Percentiles rank a stretch among this genome's conserved stretches.
These are phyloP conservation scores for Paelopatides confundens DNA, from an alignment of 53 echinoderm and acorn worm genomes.

Conservation along the genomic window DNA sequence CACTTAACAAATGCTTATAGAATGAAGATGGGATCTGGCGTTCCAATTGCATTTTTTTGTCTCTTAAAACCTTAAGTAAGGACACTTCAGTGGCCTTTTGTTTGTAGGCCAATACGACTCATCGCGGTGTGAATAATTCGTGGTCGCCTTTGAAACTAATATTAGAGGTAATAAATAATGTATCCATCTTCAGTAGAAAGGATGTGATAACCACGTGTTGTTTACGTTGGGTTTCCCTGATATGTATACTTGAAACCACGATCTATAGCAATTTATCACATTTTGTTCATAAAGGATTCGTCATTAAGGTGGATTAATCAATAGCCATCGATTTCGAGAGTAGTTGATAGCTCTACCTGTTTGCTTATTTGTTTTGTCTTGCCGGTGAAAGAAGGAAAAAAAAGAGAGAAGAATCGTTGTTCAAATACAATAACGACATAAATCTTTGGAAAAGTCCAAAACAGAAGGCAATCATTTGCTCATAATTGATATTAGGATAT, in stretches of 20 bases:
- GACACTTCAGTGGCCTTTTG: not conserved
- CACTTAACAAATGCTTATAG: constrained; percentile 8
- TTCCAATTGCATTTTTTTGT: not conserved
- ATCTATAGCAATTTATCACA: not conserved
- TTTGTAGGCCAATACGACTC: not conserved
- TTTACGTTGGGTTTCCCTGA: not conserved
- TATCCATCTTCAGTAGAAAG: not conserved
- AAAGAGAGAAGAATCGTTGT: too few species aligned
- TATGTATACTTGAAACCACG: not conserved
- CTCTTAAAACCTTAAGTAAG: not conserved
- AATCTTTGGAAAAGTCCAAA: too few species aligned
- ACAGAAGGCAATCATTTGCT: too few species aligned
- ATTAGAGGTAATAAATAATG: not conserved
- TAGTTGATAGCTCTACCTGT: too few species aligned
- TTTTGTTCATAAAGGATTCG: not conserved
- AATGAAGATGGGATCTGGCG: not conserved
- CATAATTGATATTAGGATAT: too few species aligned
- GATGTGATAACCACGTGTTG: not conserved
- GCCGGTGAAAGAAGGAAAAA: too few species aligned
- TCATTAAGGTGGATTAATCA: not conserved
- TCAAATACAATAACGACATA: too few species aligned
- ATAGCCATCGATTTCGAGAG: too few species aligned
- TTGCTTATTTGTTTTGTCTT: too few species aligned
- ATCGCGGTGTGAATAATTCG: not conserved
- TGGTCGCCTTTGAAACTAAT: not conserved